These are phyloP conservation scores for Sphaerophoria taeniata DNA, from an alignment of 2,888 invertebrate genomes.

Conservation along the genomic window DNA sequence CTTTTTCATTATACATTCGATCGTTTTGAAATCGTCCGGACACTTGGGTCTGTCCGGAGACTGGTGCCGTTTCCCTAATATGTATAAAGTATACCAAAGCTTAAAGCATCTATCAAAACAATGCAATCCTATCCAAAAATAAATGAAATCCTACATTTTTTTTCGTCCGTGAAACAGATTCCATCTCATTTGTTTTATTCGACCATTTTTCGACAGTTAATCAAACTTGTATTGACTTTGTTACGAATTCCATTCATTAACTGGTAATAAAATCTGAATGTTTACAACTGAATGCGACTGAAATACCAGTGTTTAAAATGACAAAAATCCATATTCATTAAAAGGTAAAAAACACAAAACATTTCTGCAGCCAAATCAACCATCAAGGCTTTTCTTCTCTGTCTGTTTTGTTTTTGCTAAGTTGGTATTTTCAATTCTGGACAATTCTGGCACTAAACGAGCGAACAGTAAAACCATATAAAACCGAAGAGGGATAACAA, in stretches of 20 bases:
- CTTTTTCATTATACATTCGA: no score
- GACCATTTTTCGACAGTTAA: conserved; percentile 9
- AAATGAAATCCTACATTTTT: no score
- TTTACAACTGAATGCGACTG: neutral
- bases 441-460: neutral
- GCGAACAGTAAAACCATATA: neutral
- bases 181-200: no score
- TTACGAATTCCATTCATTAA: conserved; percentile 59
- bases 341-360: neutral
- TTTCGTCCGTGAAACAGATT: no score
- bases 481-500: conserved; percentile 38
- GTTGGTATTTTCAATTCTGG: conserved; percentile 1
- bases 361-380: neutral
- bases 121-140: no score
- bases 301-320: neutral
- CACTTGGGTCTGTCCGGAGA: no score
- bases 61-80: no score
- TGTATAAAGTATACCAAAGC: no score
- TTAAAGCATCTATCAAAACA: no score
- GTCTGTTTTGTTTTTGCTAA: neutral
- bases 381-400: neutral
- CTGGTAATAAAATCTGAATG: conserved; percentile 48
- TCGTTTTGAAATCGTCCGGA: no score
- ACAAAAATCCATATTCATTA: conserved; percentile 4
- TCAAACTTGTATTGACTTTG: conserved; percentile 51